Evolutionary conservation across 2,797 vertebrate species (phyloP).

Genomic region (Alexandromys oeconomus): DNA sequence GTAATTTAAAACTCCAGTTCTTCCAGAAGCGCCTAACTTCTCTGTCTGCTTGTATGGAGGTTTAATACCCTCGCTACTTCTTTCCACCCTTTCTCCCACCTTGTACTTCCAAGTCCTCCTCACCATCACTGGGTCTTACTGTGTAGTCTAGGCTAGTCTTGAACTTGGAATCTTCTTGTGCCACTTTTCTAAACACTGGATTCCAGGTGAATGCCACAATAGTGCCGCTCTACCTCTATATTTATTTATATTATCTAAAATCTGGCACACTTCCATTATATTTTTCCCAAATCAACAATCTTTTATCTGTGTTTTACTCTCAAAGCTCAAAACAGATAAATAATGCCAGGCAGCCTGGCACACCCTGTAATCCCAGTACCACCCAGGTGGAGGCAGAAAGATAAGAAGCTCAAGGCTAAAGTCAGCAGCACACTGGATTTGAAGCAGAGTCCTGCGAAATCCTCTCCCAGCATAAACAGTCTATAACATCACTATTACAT

Average conservation of each 20-base stretch:
- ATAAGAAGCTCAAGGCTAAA: not conserved
- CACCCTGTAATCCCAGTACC: not conserved
- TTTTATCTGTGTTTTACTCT: not conserved
- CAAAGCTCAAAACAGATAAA: constrained; percentile 33
- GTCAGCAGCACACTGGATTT: not conserved
- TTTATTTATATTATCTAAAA: constrained; percentile 53
- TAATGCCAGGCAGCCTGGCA: not conserved
- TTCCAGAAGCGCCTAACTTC: not conserved
- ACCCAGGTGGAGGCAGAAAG: not conserved
- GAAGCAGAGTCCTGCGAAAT: not conserved
- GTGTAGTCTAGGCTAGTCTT: not conserved
- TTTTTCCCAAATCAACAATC: constrained; percentile 38
- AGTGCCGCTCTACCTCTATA: not conserved
- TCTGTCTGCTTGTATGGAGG: not conserved
- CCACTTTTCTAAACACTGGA: too few species aligned
- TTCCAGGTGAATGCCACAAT: not conserved
- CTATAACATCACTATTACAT: not conserved
- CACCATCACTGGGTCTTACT: not conserved
- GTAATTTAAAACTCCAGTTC: constrained; percentile 12
- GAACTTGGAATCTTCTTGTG: not conserved
- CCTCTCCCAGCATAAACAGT: not conserved
- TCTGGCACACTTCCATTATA: constrained; percentile 39
- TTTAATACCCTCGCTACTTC: not conserved
- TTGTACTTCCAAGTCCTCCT: not conserved
- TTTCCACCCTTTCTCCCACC: not conserved